Evolutionary conservation across 2,113 vertebrate genomes (phyloP), one percentile per base, ranked within the genome.

Genomic region (Paracanthobrama guichenoti): DNA sequence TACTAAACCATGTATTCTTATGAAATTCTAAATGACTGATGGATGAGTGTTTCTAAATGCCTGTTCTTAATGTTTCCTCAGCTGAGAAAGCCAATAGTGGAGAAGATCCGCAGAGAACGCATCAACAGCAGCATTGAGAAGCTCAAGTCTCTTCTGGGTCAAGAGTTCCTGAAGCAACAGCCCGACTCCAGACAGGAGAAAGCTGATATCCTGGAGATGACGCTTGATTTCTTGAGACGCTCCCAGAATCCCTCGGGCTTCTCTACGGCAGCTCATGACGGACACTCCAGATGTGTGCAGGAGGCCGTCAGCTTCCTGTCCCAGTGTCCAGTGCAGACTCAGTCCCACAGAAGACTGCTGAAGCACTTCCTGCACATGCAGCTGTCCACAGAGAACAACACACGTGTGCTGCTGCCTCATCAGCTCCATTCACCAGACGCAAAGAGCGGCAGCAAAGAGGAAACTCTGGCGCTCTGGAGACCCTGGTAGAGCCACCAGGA

Each of bases 31-130:
- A 2, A 55, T 9, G 18, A 77, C 7, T 77, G 74, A 31, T 59
- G 18, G 28, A 78, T 8, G 22, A 18, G 13, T 44, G 59, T 79
- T 66, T 66, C 60, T 80, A 80, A 80, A 50, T 28, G n/a, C n/a
- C 22, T 60, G 1, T 50, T 50, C 59, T 75, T 73, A 9, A 76
- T 88, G 26, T 87, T 53, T 86, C 83, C 89, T 67, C 87, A 94
- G 93, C 85, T 93, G 81, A 94, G 94, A 88, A 94, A 94, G 22
- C 94, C 85, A 26, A 66, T 87, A 64, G 86, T 90, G 75, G 89
- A 90, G 84, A 91, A 91, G 75, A 82, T 88, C 69, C 83, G 88
- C 39, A 85, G 87, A 89, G 90, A 91, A 77, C 89, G 86, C 1
- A 91, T 91, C 85, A 90, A 89, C 88, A 88, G 86, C 88, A 90